Evolutionary conservation across 2,113 vertebrate species (phyloP), one percentile per base, ranked within the genome.

Genomic region (Brienomyrus brachyistius): DNA sequence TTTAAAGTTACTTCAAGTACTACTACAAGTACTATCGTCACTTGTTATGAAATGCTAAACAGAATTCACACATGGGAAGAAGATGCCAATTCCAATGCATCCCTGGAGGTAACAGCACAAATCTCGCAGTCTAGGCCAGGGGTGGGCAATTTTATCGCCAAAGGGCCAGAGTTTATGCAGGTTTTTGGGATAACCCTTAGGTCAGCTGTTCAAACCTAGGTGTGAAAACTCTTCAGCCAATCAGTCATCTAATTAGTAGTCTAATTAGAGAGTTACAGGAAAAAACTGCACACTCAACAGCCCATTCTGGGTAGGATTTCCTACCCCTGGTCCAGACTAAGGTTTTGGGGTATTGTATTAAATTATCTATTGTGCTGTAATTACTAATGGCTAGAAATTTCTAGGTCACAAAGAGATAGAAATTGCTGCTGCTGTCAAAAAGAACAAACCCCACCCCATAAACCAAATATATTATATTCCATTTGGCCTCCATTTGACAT

Each of bases 401-500:
- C 82, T 48, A 84, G 82, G 74, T 45, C 82, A 84, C 45, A 48
- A 50, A 8, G 4, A 84, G 23, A 21, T 6, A 84, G 45, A n/a
- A 84, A 84, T 84, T 48, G 21, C 82, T 48, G 45, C 13, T 48
- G 82, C 45, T 8, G 45, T 45, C 21, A 48, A 43, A 84, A 84
- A 84, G 40, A 48, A 47, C 31, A 40, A 5, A 40, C 6, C 40
- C 77, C 77, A 43, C 40, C 80, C 43, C 45, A 48, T 43, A 48
- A 84, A 9, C 2, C 23, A 43, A n/a, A n/a, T 84, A 47, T 84
- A n/a, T 84, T 84, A 47, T 84, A n/a, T 84, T 84, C 40, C 9
- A 84, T 84, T 84, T 84, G 82, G 40, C 45, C 82, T 84, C 82
- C 43, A 84, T 84, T 84, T 48, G 17, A 45, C 35, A 43, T 84